phyloP scores from a whole-genome alignment of 2,888 invertebrate genomes.

The Synergus gifuensis region DNA sequence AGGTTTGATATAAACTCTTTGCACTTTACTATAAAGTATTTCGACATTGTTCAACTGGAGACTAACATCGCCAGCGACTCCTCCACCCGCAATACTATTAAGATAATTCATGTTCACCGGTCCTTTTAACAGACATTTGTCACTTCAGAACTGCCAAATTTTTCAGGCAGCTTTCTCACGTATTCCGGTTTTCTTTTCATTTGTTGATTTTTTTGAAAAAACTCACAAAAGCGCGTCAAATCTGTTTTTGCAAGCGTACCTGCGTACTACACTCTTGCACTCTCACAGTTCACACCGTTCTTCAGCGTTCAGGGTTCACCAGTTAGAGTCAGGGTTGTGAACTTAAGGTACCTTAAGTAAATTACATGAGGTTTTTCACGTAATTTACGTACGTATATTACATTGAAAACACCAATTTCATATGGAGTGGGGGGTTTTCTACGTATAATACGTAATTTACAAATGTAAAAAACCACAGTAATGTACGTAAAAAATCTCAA shows the following conservation, averaged over 20 bases:
- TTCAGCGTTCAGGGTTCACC: too few species aligned
- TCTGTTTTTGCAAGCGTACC: constrained; percentile 46
- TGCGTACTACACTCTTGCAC: too few species aligned
- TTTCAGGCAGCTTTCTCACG: constrained; percentile 40
- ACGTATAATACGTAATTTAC: too few species aligned
- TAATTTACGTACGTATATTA: too few species aligned
- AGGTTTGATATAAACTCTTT: constrained; percentile 74
- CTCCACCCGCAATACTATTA: constrained; percentile 66
- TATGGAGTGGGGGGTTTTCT: too few species aligned
- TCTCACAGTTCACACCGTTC: too few species aligned
- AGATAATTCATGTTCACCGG: constrained; percentile 72
- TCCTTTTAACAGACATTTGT: constrained; percentile 53
- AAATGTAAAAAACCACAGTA: too few species aligned
- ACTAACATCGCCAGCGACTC: constrained; percentile 67
- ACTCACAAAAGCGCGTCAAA: constrained; percentile 60
- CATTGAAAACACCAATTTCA: too few species aligned
- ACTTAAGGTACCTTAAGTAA: too few species aligned
- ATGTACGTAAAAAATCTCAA: too few species aligned
- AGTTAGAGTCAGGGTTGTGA: too few species aligned
- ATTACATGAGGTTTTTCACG: too few species aligned
- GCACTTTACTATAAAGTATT: constrained; percentile 73
- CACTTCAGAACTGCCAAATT: constrained; percentile 44
- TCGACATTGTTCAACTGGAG: constrained; percentile 76
- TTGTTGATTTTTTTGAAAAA: constrained; percentile 56
- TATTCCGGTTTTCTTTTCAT: constrained; percentile 58